Evolutionary conservation across 2,113 vertebrate genomes (phyloP), one percentile per base, ranked within the genome.

Genomic region (Gasterosteus nipponicus): DNA sequence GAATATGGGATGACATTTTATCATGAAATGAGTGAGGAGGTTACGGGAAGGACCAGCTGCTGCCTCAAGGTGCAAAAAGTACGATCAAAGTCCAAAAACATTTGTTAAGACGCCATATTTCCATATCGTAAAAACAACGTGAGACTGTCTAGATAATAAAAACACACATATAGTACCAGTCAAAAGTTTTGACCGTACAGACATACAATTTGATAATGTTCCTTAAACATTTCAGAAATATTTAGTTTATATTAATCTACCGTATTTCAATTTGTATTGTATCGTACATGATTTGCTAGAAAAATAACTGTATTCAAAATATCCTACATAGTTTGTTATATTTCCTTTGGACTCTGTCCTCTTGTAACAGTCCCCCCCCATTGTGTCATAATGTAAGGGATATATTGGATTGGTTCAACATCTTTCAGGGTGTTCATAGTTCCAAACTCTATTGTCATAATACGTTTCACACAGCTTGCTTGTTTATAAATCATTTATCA

Each of bases 1-100:
- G 78, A 90, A 84, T 87, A 80, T 54, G 70, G 82, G 72, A 83
- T 86, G 89, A 85, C 86, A 78, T 87, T 77, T 86, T 81, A 80
- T 80, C 78, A 83, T 74, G 44, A 71, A 16, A 73, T 33, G 60
- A 75, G 66, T 35, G 67, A 81, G 78, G 71, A 81, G 80, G 82
- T 86, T 83, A 86, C 56, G 62, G 47, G 31, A 80, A 80, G 60
- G 82, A 80, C 81, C 78, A 84, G 77, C 72, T 77, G 64, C 68
- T 64, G 78, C 78, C 70, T 81, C 9, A 10, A 86, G 87, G 81
- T 80, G 54, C 54, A 75, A 33, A 77, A 65, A 63, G 51, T 10
- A 8, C 56, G 71, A 78, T 86, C 77, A 79, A 80, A 78, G 69
- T 70, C 51, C 26, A 47, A 39, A 44, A 46, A 76, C 5, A 3